Conservation (phyloP, 2,888 invertebrate genomes). For the Melitaea athalia region DNA sequence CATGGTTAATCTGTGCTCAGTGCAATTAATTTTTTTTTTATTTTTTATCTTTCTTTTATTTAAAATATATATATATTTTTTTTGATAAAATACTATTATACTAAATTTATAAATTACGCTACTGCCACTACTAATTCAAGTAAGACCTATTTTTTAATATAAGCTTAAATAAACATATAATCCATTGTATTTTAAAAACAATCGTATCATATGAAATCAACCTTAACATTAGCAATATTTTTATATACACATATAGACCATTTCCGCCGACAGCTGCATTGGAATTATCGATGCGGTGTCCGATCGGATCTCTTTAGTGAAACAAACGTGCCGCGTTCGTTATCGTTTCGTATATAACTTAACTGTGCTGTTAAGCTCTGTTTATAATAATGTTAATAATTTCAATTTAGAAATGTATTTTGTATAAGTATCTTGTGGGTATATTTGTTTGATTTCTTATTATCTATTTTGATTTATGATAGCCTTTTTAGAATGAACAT, state of each 20-base stretch:
- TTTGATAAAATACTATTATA: too few species aligned
- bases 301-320: conserved; percentile 63
- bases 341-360: conserved; percentile 67
- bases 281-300: conserved; percentile 56
- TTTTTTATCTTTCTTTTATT: too few species aligned
- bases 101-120: neutral
- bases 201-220: conserved; percentile 23
- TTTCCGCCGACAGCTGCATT: conserved; percentile 58
- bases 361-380: conserved; percentile 54
- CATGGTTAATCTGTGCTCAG: too few species aligned
- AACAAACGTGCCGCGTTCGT: conserved; percentile 72
- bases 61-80: too few species aligned
- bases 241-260: conserved; percentile 46
- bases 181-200: conserved; percentile 7
- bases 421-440: neutral
- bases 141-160: neutral
- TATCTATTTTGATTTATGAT: neutral
- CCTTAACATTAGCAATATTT: conserved; percentile 45
- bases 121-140: neutral
- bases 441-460: neutral
- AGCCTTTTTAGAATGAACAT: too few species aligned
- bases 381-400: conserved; percentile 47
- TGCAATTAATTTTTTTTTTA: too few species aligned
- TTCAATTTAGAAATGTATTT: neutral
- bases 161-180: neutral